Conservation (phyloP, 2,888 invertebrate species). For the Aphidius colemani region DNA sequence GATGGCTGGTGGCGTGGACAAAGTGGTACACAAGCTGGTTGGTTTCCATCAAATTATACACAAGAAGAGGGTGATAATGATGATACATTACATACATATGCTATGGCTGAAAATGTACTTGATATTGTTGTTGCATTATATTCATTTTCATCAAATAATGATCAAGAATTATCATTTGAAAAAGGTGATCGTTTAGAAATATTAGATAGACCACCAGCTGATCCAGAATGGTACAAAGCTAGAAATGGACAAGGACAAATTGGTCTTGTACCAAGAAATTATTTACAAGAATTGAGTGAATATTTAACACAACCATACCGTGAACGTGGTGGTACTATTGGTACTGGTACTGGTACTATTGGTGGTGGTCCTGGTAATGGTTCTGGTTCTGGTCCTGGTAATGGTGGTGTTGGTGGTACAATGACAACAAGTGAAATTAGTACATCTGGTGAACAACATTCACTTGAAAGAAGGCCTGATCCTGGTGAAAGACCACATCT, state of each 20-base stretch:
- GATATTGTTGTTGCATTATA: slow-evolving; percentile 96
- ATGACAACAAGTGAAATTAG: slow-evolving; percentile 49
- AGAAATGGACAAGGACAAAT: slow-evolving; percentile 89
- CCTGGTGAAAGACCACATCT: slow-evolving; percentile 71
- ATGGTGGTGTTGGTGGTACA: not conserved
- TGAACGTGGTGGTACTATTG: slow-evolving; percentile 57
- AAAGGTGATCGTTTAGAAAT: slow-evolving; percentile 96
- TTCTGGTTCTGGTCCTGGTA: no score
- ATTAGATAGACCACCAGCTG: slow-evolving; percentile 92
- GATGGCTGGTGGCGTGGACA: slow-evolving; percentile 99
- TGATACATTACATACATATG: slow-evolving; percentile 88
- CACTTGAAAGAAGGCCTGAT: slow-evolving; percentile 62
- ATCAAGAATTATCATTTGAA: slow-evolving; percentile 95
- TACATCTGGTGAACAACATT: slow-evolving; percentile 54
- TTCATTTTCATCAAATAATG: slow-evolving; percentile 90
- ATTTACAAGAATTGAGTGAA: slow-evolving; percentile 89
- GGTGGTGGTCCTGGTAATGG: no score
- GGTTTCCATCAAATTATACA: slow-evolving; percentile 99
- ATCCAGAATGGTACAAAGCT: slow-evolving; percentile 99
- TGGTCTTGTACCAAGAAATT: slow-evolving; percentile 94
- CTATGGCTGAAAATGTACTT: slow-evolving; percentile 92
- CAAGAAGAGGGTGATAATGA: slow-evolving; percentile 87
- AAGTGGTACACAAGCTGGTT: slow-evolving; percentile 72
- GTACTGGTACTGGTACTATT: not conserved
- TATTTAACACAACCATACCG: slow-evolving; percentile 85